These are phyloP conservation scores for Catocala fraxini DNA, from an alignment of 2,888 invertebrate genomes.

Conservation along the genomic window DNA sequence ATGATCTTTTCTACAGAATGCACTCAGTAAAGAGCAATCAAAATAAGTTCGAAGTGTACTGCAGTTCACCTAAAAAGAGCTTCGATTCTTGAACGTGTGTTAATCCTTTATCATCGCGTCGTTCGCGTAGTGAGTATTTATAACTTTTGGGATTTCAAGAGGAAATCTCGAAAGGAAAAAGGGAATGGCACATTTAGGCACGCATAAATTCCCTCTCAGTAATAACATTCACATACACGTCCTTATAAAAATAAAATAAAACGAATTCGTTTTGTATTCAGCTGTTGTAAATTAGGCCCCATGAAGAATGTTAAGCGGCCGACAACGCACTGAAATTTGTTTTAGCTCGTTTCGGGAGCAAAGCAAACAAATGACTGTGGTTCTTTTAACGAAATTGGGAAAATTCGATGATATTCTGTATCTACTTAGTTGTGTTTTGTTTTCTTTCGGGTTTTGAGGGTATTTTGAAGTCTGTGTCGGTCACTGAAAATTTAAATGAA, in stretches of 20 bases:
- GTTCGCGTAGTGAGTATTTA: too few relatives aligned
- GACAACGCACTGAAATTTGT: slow-evolving; percentile 68
- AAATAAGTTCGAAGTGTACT: too few relatives aligned
- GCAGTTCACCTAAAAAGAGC: too few relatives aligned
- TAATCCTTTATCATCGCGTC: too few relatives aligned
- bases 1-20: too few relatives aligned
- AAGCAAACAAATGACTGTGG: slow-evolving; percentile 77
- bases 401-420: slow-evolving; percentile 51
- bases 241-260: slow-evolving; percentile 52
- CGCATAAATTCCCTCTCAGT: slow-evolving; percentile 4
- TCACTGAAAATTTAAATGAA: neutral
- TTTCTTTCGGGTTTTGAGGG: slow-evolving; percentile 11
- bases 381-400: slow-evolving; percentile 70
- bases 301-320: slow-evolving; percentile 71
- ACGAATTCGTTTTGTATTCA: slow-evolving; percentile 60
- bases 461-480: neutral
- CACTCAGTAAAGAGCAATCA: too few relatives aligned
- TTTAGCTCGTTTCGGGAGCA: slow-evolving; percentile 66
- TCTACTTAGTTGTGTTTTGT: slow-evolving; percentile 27
- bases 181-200: neutral
- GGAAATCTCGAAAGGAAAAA: neutral
- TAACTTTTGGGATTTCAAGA: neutral
- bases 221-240: slow-evolving; percentile 34
- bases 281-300: slow-evolving; percentile 57
- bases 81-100: too few relatives aligned